Conservation (phyloP, 1,140 invertebrate species). For the Drosophila leontia region DNA sequence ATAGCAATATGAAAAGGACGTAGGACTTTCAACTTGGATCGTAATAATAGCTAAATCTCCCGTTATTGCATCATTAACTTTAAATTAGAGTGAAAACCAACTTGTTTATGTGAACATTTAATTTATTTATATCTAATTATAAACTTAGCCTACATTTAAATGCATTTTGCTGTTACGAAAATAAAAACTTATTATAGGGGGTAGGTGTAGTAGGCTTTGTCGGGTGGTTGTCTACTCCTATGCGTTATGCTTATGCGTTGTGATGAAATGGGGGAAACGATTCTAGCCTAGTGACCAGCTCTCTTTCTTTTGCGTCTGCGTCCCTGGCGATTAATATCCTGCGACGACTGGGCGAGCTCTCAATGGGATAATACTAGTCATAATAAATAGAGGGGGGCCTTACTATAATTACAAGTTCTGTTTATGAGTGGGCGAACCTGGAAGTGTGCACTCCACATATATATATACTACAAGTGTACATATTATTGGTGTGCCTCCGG, state of each 20-base stretch:
- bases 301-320: not conserved
- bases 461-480: not conserved
- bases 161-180: conserved; percentile 29
- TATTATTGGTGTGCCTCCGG: conserved; percentile 11
- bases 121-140: conserved; percentile 47
- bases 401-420: conserved; percentile 46
- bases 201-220: not conserved
- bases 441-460: not conserved
- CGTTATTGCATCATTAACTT: too few relatives aligned
- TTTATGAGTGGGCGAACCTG: not conserved
- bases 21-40: too few relatives aligned
- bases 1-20: too few relatives aligned
- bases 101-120: conserved; percentile 36
- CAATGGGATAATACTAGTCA: conserved; percentile 40
- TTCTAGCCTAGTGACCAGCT: conserved; percentile 15
- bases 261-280: conserved; percentile 30
- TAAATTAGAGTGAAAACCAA: not conserved
- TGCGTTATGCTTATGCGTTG: conserved; percentile 15
- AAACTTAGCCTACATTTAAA: conserved; percentile 46
- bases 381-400: conserved; percentile 36
- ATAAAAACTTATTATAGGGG: conserved; percentile 17
- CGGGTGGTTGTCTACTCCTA: not conserved
- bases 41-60: too few relatives aligned
- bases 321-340: not conserved
- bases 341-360: not conserved